Evolutionary conservation across 2,113 vertebrate genomes (phyloP), one percentile per base, ranked within the genome.

Genomic region (Xenopus borealis): DNA sequence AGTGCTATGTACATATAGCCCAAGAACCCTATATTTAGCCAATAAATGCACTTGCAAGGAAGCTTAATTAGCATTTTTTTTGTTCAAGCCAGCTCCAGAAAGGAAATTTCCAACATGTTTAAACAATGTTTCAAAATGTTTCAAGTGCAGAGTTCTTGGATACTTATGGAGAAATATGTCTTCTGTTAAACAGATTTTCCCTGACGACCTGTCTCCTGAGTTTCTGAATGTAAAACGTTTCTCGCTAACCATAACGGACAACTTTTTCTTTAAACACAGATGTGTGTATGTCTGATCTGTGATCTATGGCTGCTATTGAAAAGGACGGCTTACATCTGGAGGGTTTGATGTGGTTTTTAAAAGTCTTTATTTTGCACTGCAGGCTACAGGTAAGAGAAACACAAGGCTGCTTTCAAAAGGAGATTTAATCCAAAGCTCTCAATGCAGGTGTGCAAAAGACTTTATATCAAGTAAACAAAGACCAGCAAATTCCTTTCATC

Each of bases 261-360:
- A 68, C 83, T 79, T 40, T 23, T 79, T 79, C 4, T 0, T 40
- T 0, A 86, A 85, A 81, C 80, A 84, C 83, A 88, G 85, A 88
- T 88, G 85, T 81, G 80, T 10, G 77, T 80, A 79, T 79, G 83
- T 85, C 81, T 85, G 84, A 85, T 75, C 78, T 72, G 65, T 61
- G 78, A 81, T 84, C 82, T 87, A 83, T 62, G 65, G 67, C 45
- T 12, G 57, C 83, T 80, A 84, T 83, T 84, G 82, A 81, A 85
- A 81, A 83, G 82, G 79, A 80, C 62, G 52, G 23, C 47, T n/a
- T 2, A 59, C 65, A 75, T 75, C 66, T 69, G 78, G 4, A 10
- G 74, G 72, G 80, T 62, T 68, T 88, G 82, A 84, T 81, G 72
- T 1, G 1, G 80, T 71, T 85, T 79, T 79, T 73, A 71, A 66